Base-by-base conservation (phyloP, 2,888 invertebrate genomes). In the Plagiodera versicolora region DNA sequence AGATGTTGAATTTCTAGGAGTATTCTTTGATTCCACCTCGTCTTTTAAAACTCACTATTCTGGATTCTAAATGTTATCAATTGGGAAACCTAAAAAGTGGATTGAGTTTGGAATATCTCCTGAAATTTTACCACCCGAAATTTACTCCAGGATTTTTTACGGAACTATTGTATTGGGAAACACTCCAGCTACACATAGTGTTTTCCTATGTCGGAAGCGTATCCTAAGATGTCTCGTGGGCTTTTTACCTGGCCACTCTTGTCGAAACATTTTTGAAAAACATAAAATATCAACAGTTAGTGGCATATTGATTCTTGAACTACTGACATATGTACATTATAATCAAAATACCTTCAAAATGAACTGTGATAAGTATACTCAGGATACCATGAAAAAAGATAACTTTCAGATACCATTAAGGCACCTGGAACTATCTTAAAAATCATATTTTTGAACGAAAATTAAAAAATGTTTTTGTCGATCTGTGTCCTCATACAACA, bases 211-310 rank as follows among this genome's bases (percentile, higher is more conserved):
- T 24, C 24, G 6, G 24, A 24, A 24, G 6, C 24, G 24, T 6
- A 24, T 50, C 50, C 14, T 28, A 45, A 45, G 45, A 17, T 16
- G 50, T 17, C 50, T 50, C 14, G 11, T 19, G 6, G 28, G 48
- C 49, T 49, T n/a, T 6, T 6, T 16, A 49, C 30, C 49, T 28
- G 49, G 28, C 9, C 14, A 49, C 24, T 30, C 24, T 5, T 30
- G 14, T 49, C 49, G 49, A 49, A 49, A 49, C 28, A 49, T 30
- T 49, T 49, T 49, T 49, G 30, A 49, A 49, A 16, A 49, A 28
- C 6, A 24, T 24, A 24, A 24, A 24, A 24, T 24, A 24, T 24
- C 6, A 24, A 24, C 24, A 24, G 3, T 30, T 56, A 1, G 16
- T 18, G 20, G 19, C 19, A 30, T 54, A 14, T 54, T 18, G 20